phyloP scores from a whole-genome alignment of 2,888 invertebrate species.

The Drosophila longiperda region DNA sequence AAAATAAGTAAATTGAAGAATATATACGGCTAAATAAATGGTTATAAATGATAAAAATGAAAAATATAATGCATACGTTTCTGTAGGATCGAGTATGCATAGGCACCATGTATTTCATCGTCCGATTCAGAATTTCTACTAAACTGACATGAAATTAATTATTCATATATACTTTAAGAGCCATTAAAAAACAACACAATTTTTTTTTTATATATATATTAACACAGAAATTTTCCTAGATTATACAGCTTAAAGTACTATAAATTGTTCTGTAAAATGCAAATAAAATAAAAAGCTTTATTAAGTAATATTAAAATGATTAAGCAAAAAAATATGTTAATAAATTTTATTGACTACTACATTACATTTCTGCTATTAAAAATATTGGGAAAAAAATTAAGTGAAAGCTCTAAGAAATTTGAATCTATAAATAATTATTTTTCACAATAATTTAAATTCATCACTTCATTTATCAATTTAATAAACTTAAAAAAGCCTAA shows the following conservation, averaged over 20 bases:
- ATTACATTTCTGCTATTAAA: slow-evolving; percentile 41
- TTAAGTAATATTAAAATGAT: slow-evolving; percentile 12
- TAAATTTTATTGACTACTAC: slow-evolving; percentile 28
- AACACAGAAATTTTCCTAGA: slow-evolving; percentile 1
- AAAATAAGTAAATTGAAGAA: neutral
- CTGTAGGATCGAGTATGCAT: neutral
- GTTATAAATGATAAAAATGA: neutral
- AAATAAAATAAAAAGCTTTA: slow-evolving; percentile 29
- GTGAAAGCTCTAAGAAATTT: slow-evolving; percentile 14
- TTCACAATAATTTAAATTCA: slow-evolving; percentile 39
- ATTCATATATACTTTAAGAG: neutral
- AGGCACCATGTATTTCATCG: neutral
- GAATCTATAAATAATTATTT: slow-evolving; percentile 12
- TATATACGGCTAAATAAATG: neutral
- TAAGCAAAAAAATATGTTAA: slow-evolving; percentile 44
- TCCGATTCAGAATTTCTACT: neutral
- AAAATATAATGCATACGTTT: neutral
- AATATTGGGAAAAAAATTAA: slow-evolving; percentile 17
- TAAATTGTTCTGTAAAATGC: neutral
- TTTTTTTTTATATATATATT: neutral
- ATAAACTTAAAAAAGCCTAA: slow-evolving; percentile 58
- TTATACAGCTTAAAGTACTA: neutral
- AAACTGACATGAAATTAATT: slow-evolving; percentile 15
- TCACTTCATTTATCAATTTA: slow-evolving; percentile 47
- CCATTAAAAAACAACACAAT: neutral